A percentile compares a stretch with the other conserved stretches of the same genome.
These are phyloP conservation scores for Nothocercus nigrocapillus DNA, from an alignment of 2,113 vertebrate genomes.

Conservation along the genomic window DNA sequence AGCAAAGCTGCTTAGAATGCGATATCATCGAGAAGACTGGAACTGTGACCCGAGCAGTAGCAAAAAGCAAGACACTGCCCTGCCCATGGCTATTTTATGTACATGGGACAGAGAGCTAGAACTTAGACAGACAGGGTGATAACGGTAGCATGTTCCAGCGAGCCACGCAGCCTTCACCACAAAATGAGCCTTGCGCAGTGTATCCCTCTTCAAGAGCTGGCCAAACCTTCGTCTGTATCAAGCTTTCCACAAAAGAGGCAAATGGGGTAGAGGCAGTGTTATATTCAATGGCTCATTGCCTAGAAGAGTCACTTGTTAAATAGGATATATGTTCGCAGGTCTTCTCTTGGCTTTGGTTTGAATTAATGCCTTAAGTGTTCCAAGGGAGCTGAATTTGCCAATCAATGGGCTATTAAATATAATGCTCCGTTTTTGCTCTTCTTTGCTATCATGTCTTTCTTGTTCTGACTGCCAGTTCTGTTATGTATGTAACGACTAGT, in stretches of 20 bases:
- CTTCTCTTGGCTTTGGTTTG: not conserved
- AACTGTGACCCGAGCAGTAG: not conserved
- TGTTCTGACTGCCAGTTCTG: conserved; percentile 4
- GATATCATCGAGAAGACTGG: not conserved
- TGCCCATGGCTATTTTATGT: not conserved
- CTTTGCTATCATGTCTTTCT: not conserved
- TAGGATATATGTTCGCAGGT: conserved; percentile 33
- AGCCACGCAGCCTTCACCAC: not conserved
- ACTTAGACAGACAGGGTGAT: not conserved
- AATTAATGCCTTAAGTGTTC: conserved; percentile 39
- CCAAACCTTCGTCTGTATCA: not conserved
- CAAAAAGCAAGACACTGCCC: not conserved
- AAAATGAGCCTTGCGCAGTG: not conserved
- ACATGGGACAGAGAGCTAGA: not conserved
- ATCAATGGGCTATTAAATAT: conserved; percentile 31
- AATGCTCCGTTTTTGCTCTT: conserved; percentile 7
- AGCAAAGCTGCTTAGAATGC: not conserved
- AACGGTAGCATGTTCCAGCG: not conserved
- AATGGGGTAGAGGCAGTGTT: not conserved
- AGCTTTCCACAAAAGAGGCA: not conserved
- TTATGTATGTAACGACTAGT: not conserved
- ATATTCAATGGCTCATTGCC: conserved; percentile 32
- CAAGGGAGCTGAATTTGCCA: conserved; percentile 36
- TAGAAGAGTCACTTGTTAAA: conserved; percentile 56
- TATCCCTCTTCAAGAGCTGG: not conserved